Conservation (phyloP, 2,113 vertebrate genomes). For the Gymnogyps californianus region DNA sequence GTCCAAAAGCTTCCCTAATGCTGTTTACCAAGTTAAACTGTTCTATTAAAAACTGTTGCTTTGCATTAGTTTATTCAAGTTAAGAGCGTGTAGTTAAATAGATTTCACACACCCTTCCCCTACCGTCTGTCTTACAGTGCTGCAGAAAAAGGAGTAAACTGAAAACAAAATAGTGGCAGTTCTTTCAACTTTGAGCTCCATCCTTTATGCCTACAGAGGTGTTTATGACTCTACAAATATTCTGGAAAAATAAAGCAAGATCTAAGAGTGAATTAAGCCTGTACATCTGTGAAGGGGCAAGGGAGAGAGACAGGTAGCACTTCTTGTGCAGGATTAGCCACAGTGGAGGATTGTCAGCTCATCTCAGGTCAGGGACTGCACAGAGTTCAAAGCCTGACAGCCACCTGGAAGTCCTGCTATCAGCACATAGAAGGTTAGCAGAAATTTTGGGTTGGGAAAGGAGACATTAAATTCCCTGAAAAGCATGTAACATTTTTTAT, state of each 20-base stretch:
- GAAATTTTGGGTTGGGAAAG: neutral
- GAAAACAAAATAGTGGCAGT: neutral
- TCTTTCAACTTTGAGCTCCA: neutral
- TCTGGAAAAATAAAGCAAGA: neutral
- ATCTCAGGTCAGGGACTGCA: neutral
- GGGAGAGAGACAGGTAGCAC: neutral
- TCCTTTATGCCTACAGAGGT: neutral
- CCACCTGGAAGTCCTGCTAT: neutral
- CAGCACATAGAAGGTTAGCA: neutral
- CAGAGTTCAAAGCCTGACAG: neutral
- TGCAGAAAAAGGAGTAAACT: neutral
- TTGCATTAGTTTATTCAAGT: neutral
- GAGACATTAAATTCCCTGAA: neutral
- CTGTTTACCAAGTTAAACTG: neutral
- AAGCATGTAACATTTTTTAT: neutral
- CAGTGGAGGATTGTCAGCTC: neutral
- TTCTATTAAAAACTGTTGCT: neutral
- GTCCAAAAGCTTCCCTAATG: neutral
- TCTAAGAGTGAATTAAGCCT: neutral
- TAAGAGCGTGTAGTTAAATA: neutral
- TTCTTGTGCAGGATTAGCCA: neutral
- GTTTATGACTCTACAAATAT: neutral
- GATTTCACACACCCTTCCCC: neutral
- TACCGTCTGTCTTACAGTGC: neutral
- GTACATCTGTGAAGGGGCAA: neutral